Conservation (phyloP, 2,797 vertebrate species). For the Diplodus sargus region DNA sequence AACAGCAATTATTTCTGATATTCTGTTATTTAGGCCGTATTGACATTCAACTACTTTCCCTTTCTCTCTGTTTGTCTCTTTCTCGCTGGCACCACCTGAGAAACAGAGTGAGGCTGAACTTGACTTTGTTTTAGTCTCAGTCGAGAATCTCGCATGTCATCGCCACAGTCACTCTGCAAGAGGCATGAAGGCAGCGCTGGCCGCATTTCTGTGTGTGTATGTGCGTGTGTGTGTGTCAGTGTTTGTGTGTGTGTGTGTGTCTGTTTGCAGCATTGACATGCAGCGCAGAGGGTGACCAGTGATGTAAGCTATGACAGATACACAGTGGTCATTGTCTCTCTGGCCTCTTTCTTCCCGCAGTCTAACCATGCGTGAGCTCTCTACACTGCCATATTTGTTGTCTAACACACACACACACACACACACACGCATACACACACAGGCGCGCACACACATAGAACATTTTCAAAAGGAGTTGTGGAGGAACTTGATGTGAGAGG, state of each 20-base stretch:
- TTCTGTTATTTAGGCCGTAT: conserved; percentile 98
- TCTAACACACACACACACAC: conserved; percentile 41
- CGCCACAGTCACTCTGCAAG: conserved; percentile 21
- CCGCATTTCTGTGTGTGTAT: conserved; percentile 37
- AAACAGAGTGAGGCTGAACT: conserved; percentile 49
- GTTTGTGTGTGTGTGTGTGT: conserved; percentile 37
- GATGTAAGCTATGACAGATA: conserved; percentile 83
- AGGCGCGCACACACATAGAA: background rate
- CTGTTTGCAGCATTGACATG: conserved; percentile 55
- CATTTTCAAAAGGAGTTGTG: background rate
- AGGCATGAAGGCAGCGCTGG: conserved; percentile 37
- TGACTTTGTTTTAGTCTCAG: conserved; percentile 50
- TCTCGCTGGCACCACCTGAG: conserved; percentile 57
- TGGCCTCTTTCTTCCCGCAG: conserved; percentile 70
- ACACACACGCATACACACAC: no score
- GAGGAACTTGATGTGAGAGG: background rate
- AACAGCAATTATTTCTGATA: conserved; percentile 99
- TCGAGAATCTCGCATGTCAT: conserved; percentile 40
- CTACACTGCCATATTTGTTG: conserved; percentile 69
- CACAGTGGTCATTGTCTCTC: conserved; percentile 82
- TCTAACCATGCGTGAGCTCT: conserved; percentile 73
- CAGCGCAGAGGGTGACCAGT: conserved; percentile 62
- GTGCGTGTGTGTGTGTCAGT: conserved; percentile 32
- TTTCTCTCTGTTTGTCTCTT: conserved; percentile 46
- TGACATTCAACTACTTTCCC: conserved; percentile 88